A percentile compares a stretch with the other conserved stretches of the same genome.
phyloP scores from a whole-genome alignment of 2,113 vertebrate species.

The Sinocyclocheilus grahami region DNA sequence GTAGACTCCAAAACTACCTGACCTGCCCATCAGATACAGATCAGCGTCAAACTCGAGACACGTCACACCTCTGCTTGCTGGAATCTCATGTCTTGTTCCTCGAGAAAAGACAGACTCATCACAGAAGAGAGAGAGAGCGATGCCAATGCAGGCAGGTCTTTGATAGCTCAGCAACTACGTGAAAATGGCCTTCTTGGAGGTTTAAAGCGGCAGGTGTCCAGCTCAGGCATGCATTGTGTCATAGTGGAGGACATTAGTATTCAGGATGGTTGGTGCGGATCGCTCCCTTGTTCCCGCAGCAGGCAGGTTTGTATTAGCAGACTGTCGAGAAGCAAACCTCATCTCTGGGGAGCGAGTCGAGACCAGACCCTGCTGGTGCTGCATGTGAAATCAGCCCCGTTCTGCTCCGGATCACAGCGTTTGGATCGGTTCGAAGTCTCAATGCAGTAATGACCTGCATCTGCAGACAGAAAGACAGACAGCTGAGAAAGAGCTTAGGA shows the following conservation, averaged over 20 bases:
- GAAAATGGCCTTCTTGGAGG: not conserved
- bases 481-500: too few relatives aligned
- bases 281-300: constrained; percentile 21
- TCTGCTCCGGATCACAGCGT: constrained; percentile 5
- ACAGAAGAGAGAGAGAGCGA: not conserved
- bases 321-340: constrained; percentile 18
- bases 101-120: not conserved
- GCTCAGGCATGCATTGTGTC: not conserved
- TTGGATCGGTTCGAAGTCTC: too few relatives aligned
- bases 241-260: constrained; percentile 38
- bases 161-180: constrained; percentile 1
- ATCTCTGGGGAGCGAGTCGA: constrained; percentile 46
- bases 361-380: constrained; percentile 41
- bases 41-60: constrained; percentile 8
- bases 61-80: not conserved
- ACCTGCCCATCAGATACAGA: constrained; percentile 39
- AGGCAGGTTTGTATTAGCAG: constrained; percentile 40
- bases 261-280: constrained; percentile 16
- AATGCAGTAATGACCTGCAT: too few relatives aligned
- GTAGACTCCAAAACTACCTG: constrained; percentile 30
- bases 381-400: constrained; percentile 40
- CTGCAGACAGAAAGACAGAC: too few relatives aligned
- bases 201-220: not conserved
- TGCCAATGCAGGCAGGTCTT: not conserved
- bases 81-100: not conserved